Conservation (phyloP, 2,113 vertebrate genomes). For the Callocephalon fimbriatum region DNA sequence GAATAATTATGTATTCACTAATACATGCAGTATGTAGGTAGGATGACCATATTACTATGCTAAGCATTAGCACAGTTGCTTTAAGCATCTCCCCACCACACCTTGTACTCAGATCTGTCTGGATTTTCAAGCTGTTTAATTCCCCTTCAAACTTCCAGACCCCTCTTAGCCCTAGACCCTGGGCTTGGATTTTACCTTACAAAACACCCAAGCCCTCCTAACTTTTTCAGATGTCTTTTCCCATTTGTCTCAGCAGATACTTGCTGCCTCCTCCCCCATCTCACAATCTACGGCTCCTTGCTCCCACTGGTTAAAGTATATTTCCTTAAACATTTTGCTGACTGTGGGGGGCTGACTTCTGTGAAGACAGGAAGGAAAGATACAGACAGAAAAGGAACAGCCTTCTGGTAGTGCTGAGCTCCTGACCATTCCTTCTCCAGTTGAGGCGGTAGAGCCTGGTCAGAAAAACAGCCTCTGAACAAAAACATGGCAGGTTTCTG, state of each 20-base stretch:
- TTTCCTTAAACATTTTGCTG: not conserved
- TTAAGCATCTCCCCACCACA: not conserved
- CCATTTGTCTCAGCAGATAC: not conserved
- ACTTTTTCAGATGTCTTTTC: not conserved
- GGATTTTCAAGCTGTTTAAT: not conserved
- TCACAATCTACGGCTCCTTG: not conserved
- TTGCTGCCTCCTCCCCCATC: not conserved
- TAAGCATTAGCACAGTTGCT: not conserved
- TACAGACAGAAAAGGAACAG: not conserved
- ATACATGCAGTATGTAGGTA: not conserved
- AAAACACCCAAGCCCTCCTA: not conserved
- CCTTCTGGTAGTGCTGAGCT: not conserved
- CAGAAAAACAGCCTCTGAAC: not conserved
- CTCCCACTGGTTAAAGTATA: not conserved
- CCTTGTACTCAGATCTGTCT: not conserved
- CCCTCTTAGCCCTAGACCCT: not conserved
- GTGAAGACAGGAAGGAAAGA: not conserved
- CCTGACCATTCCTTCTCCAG: not conserved
- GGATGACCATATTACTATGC: rapidly evolving
- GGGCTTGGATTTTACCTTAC: not conserved
- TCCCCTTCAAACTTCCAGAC: not conserved
- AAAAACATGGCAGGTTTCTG: not conserved
- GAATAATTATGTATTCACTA: not conserved
- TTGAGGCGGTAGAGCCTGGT: not conserved
- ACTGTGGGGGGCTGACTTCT: not conserved